A percentile compares a stretch with the other conserved stretches of the same genome.
phyloP scores from a whole-genome alignment of 2,888 invertebrate species.

The Nephrotoma flavescens region DNA sequence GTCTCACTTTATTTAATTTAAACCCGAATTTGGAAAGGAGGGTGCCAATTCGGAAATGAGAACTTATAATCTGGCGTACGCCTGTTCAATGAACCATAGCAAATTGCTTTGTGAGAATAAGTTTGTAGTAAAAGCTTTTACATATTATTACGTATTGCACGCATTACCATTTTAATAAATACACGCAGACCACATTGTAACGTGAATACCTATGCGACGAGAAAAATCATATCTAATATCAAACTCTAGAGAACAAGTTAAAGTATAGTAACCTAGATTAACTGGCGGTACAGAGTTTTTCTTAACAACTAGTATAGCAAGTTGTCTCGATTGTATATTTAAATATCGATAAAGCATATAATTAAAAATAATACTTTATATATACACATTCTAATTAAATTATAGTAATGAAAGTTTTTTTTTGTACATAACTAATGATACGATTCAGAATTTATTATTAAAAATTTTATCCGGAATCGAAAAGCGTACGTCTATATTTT shows the following conservation, averaged over 20 bases:
- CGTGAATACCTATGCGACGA: neutral
- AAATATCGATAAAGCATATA: neutral
- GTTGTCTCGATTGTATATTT: neutral
- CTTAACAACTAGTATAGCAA: neutral
- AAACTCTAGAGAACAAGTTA: neutral
- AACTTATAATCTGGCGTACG: too few relatives aligned
- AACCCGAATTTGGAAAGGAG: too few relatives aligned
- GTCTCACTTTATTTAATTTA: too few relatives aligned
- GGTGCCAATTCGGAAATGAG: too few relatives aligned
- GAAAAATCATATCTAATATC: neutral
- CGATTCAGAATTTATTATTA: neutral
- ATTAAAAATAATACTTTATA: neutral
- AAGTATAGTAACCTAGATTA: constrained; percentile 1
- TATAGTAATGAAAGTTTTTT: neutral
- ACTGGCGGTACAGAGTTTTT: neutral
- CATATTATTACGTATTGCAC: too few relatives aligned
- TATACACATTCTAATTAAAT: neutral
- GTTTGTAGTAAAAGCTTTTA: too few relatives aligned
- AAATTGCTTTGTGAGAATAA: too few relatives aligned
- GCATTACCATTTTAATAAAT: too few relatives aligned
- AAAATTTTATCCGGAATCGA: neutral
- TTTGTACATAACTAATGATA: neutral
- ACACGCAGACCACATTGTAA: neutral
- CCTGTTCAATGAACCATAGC: too few relatives aligned
- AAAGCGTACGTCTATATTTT: neutral